Evolutionary conservation across 2,113 vertebrate genomes (phyloP), one percentile per base, ranked within the genome.

Genomic region (Balaenoptera acutorostrata): DNA sequence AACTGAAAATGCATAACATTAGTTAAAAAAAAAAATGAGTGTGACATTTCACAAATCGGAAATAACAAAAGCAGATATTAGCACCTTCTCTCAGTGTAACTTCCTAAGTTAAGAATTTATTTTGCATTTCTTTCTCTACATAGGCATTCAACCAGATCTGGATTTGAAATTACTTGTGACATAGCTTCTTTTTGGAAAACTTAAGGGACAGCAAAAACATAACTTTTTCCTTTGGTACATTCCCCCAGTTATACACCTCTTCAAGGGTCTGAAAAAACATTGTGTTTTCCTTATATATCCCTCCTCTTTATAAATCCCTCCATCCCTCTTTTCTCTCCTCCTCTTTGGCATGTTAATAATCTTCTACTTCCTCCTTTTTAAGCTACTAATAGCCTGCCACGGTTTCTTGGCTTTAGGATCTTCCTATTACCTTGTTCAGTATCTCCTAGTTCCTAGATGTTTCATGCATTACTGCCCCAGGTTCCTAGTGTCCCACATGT

Each of bases 391-490:
- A 44, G 4, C 55, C 46, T 2, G 15, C 57, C 10, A 14, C 2
- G 21, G 36, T 25, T 39, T n/a, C 46, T 41, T 9, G 44, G 49
- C 36, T 29, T 2, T 2, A 4, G 57, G 86, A 6, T 18, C 41
- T 12, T n/a, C 15, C n/a, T 75, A 5, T 23, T 23, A 14, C 3
- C 18, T 11, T 21, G 5, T 44, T 39, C 33, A 10, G 15, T 11
- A 33, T 27, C 33, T 75, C 78, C 59, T 33, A 3, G 11, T 10
- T 39, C 69, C 59, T 64, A 31, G 71, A 2, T 31, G 59, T 46
- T 49, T 2, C 1, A 1, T 8, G 41, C 1, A 14, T 18, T 1
- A 4, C 0, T 2, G 59, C 0, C 6, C 63, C 39, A 25, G 39
- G 11, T 13, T 46, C 66, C 82, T 49, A 41, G 49, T 6, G 31